These are phyloP conservation scores for Darevskia nairensis DNA, from an alignment of 2,797 vertebrate genomes.

Conservation along the genomic window DNA sequence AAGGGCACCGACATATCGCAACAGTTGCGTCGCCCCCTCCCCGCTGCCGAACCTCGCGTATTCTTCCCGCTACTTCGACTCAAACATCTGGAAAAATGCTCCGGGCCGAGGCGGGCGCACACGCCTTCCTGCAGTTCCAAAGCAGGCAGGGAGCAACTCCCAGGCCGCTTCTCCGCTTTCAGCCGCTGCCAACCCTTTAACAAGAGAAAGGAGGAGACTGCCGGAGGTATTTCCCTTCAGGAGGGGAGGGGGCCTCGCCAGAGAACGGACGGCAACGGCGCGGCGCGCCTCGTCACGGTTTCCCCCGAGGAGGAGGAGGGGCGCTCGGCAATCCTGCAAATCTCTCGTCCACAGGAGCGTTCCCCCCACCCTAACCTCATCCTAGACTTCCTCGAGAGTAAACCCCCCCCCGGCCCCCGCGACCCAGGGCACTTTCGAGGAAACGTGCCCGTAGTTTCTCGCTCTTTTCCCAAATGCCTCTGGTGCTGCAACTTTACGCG, in stretches of 20 bases:
- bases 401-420: background rate
- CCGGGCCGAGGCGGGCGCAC: background rate
- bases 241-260: background rate
- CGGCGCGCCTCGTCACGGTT: background rate
- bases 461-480: too few relatives aligned
- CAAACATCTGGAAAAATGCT: constrained; percentile 20
- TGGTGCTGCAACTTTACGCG: too few relatives aligned
- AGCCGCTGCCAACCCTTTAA: constrained; percentile 13
- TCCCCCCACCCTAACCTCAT: background rate
- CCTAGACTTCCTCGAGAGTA: background rate
- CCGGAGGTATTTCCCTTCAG: background rate
- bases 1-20: background rate
- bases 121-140: background rate
- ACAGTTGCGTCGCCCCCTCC: background rate
- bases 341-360: background rate
- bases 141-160: background rate
- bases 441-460: background rate
- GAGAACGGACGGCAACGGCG: background rate
- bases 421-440: background rate
- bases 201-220: constrained; percentile 16
- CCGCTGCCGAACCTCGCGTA: background rate
- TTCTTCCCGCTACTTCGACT: background rate
- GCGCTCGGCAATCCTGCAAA: background rate
- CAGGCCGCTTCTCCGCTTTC: constrained; percentile 14
- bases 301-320: background rate